phyloP scores from a whole-genome alignment of 2,113 vertebrate genomes.

The Campylomormyrus numenius region DNA sequence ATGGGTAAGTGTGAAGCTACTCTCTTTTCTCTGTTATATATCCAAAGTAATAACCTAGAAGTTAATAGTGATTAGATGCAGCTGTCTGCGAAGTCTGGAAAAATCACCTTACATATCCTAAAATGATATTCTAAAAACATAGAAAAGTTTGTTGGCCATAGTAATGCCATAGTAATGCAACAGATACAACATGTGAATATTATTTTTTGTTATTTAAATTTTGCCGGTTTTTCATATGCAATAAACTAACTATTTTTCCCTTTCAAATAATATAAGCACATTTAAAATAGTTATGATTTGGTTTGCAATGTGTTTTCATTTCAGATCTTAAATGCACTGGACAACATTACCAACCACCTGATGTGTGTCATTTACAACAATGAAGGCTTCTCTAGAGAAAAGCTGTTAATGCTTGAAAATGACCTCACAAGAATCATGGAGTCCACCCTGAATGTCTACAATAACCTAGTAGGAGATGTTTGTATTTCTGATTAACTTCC shows the following conservation, averaged over 20 bases:
- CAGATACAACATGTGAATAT: background rate
- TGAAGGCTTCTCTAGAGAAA: conserved; percentile 16
- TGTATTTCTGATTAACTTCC: background rate
- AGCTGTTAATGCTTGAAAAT: conserved; percentile 25
- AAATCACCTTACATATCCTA: background rate
- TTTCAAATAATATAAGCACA: background rate
- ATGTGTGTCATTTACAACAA: conserved; percentile 27
- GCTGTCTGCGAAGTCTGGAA: background rate
- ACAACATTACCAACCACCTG: conserved; percentile 31
- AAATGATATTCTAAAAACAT: background rate
- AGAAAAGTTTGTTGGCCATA: background rate
- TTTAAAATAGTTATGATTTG: background rate
- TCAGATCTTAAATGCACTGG: conserved; percentile 40
- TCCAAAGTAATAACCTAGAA: background rate
- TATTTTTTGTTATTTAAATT: background rate
- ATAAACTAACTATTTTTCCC: background rate
- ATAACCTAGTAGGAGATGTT: conserved; percentile 32
- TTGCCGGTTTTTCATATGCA: background rate
- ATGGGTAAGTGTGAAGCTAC: background rate
- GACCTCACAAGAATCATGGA: conserved; percentile 34
- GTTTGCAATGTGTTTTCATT: background rate
- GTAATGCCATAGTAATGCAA: background rate
- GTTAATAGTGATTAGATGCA: background rate
- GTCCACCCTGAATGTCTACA: conserved; percentile 34
- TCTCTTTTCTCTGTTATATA: background rate